phyloP scores from a whole-genome alignment of 1,140 invertebrate species.

The Bradynema listronoti region DNA sequence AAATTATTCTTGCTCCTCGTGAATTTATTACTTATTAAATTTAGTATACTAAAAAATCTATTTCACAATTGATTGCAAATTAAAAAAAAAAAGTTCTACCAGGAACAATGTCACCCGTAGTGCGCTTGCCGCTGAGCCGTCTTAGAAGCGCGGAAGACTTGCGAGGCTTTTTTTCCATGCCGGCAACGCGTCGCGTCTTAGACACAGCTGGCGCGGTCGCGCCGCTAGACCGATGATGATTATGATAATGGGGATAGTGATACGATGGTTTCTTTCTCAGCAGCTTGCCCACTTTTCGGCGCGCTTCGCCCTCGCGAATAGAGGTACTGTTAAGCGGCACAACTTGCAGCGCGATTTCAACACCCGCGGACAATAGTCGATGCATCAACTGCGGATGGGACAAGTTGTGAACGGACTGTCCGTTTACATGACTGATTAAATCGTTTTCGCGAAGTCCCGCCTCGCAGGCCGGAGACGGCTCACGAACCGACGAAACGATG shows the following conservation, averaged over 20 bases:
- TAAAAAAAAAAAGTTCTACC: constrained; percentile 6
- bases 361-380: constrained; percentile 49
- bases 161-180: constrained; percentile 44
- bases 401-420: constrained; percentile 54
- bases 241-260: too few relatives aligned
- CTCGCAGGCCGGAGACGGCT: constrained; percentile 47
- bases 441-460: constrained; percentile 51
- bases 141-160: constrained; percentile 49
- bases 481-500: constrained; percentile 50
- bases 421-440: constrained; percentile 54
- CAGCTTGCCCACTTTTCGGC: constrained; percentile 46
- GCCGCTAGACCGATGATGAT: constrained; percentile 13
- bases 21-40: too few relatives aligned
- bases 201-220: constrained; percentile 1
- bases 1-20: too few relatives aligned
- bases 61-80: background rate
- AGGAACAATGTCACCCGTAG: constrained; percentile 49
- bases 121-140: constrained; percentile 50
- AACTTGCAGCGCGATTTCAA: constrained; percentile 48
- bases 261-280: constrained; percentile 39
- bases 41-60: background rate
- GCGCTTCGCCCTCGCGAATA: constrained; percentile 50
- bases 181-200: constrained; percentile 1
- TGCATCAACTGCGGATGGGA: constrained; percentile 58
- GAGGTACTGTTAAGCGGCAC: constrained; percentile 43